Evolutionary conservation across 2,113 vertebrate species (phyloP).

Genomic region (Passer montanus): DNA sequence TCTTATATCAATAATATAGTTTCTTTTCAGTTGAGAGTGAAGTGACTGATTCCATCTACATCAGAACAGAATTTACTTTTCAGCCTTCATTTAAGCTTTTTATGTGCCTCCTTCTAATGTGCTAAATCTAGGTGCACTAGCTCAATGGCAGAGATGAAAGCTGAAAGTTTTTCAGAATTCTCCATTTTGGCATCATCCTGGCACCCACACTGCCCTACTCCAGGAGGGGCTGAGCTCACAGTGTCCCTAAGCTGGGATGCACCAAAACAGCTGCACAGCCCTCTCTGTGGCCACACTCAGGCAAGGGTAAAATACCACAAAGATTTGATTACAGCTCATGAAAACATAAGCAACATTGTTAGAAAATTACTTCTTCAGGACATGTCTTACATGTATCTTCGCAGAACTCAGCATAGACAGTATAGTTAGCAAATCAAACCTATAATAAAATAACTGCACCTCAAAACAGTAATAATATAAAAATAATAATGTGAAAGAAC

Average conservation of each 20-base stretch:
- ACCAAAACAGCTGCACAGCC: not conserved
- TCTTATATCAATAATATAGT: not conserved
- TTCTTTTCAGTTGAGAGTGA: not conserved
- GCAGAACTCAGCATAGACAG: not conserved
- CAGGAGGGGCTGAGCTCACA: not conserved
- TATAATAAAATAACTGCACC: not conserved
- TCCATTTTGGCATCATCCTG: not conserved
- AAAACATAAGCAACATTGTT: not conserved
- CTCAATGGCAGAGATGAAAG: not conserved
- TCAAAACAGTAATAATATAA: not conserved
- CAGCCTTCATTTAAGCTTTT: not conserved
- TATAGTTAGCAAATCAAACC: not conserved
- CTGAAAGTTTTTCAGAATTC: not conserved
- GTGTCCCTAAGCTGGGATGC: not conserved
- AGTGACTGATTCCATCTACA: not conserved
- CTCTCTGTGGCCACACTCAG: not conserved
- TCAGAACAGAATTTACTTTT: not conserved
- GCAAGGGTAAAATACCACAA: not conserved
- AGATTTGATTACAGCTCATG: not conserved
- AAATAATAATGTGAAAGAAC: not conserved
- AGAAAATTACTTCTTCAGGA: not conserved
- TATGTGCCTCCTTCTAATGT: not conserved
- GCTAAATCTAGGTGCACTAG: not conserved
- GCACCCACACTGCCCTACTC: not conserved
- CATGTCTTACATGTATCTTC: not conserved